These are phyloP conservation scores for Seriola quinqueradiata DNA, from an alignment of 2,113 vertebrate species.

Conservation along the genomic window DNA sequence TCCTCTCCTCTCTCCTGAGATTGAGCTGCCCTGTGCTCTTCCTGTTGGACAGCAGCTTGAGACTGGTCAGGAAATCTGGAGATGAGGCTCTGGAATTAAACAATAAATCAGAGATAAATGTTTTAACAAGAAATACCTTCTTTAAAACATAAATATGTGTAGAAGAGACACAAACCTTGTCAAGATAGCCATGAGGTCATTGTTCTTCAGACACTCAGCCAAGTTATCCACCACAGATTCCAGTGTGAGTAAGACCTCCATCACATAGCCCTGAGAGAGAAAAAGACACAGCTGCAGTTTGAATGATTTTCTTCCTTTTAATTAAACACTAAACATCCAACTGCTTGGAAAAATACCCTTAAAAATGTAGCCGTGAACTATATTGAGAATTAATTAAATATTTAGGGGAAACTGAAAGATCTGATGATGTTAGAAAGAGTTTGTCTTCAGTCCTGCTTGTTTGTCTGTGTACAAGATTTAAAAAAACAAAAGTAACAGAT, in stretches of 20 bases:
- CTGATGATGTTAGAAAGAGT: neutral
- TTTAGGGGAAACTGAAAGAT: neutral
- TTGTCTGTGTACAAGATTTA: neutral
- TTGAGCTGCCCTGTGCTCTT: slow-evolving; percentile 95
- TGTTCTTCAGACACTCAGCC: slow-evolving; percentile 95
- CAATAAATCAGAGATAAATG: neutral
- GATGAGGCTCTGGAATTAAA: slow-evolving; percentile 87
- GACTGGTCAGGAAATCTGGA: slow-evolving; percentile 89
- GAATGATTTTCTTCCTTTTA: neutral
- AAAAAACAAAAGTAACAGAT: neutral
- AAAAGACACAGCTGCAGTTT: neutral
- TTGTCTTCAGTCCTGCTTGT: neutral
- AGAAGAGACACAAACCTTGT: slow-evolving; percentile 85
- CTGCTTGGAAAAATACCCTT: neutral
- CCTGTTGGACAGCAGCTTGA: slow-evolving; percentile 89
- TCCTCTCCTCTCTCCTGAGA: slow-evolving; percentile 87
- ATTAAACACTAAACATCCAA: neutral
- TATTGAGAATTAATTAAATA: neutral
- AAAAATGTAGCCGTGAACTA: neutral
- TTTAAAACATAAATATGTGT: neutral
- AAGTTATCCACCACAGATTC: slow-evolving; percentile 95
- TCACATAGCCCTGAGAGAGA: slow-evolving; percentile 90
- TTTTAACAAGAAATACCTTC: neutral
- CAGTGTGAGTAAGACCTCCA: slow-evolving; percentile 96
- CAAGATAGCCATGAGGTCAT: slow-evolving; percentile 89